These are phyloP conservation scores for Zalophus californianus DNA, from an alignment of 2,797 vertebrate genomes.

Conservation along the genomic window DNA sequence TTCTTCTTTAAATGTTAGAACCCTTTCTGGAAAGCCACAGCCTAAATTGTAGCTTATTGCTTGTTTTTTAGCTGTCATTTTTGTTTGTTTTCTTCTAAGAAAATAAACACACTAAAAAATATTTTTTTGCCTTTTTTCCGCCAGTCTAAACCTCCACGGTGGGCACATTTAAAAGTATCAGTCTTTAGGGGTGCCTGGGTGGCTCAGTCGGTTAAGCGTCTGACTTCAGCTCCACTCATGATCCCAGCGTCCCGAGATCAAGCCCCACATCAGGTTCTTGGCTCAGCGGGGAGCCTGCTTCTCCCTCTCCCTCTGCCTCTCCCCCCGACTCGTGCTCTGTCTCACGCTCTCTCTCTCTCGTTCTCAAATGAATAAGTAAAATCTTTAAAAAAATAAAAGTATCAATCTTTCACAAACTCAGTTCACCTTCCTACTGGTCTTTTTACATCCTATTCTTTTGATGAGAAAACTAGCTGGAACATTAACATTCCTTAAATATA, in stretches of 20 bases:
- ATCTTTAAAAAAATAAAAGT: background rate
- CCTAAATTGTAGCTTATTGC: background rate
- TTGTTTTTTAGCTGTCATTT: background rate
- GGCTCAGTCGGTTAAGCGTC: background rate
- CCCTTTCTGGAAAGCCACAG: background rate
- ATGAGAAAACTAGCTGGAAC: background rate
- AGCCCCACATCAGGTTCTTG: background rate
- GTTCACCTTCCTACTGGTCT: background rate
- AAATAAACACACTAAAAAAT: background rate
- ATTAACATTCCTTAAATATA: background rate
- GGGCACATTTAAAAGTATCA: background rate
- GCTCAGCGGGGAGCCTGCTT: background rate
- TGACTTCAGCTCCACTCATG: background rate
- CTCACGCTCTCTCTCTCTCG: background rate
- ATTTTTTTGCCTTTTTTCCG: background rate
- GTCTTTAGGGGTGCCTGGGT: background rate
- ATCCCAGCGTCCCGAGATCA: background rate
- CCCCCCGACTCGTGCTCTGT: background rate
- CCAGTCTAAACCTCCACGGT: background rate
- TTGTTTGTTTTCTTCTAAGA: conserved; percentile 35
- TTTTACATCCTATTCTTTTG: background rate
- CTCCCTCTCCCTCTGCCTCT: background rate
- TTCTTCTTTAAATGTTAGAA: background rate
- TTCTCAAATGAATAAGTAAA: background rate
- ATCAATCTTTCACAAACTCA: background rate